Conservation (phyloP, 1,140 invertebrate genomes). For the Triops longicaudatus region DNA sequence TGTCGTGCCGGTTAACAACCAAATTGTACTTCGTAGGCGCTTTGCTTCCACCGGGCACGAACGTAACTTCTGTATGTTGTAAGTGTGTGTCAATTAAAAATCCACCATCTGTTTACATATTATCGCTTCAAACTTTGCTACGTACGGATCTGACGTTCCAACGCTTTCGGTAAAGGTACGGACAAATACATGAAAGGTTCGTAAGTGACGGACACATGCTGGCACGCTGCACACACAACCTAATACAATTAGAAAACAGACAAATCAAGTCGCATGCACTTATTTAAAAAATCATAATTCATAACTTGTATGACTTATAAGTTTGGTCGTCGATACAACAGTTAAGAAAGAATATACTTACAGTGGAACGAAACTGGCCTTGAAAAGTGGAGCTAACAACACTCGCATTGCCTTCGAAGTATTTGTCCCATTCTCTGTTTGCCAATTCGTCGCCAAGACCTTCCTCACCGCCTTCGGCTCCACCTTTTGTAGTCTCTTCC, state of each 20-base stretch:
- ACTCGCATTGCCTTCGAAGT: conserved; percentile 51
- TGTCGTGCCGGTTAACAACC: conserved; percentile 54
- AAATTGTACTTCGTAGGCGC: conserved; percentile 47
- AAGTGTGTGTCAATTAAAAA: no score
- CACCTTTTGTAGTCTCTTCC: neutral
- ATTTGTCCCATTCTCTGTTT: conserved; percentile 54
- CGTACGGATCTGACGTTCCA: conserved; percentile 52
- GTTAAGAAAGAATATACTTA: no score
- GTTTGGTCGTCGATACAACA: no score
- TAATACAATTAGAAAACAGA: conserved; percentile 37
- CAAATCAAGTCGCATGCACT: no score
- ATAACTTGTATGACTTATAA: no score
- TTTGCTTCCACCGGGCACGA: conserved; percentile 44
- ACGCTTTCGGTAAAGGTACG: conserved; percentile 56
- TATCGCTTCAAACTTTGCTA: conserved; percentile 31
- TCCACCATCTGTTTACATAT: neutral
- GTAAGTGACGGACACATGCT: conserved; percentile 58
- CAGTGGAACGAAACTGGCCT: conserved; percentile 62
- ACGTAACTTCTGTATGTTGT: conserved; percentile 55
- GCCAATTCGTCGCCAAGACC: conserved; percentile 42
- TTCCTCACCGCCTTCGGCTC: neutral
- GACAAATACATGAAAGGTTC: conserved; percentile 68
- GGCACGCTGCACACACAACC: conserved; percentile 59
- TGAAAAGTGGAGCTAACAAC: conserved; percentile 62
- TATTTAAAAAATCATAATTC: no score